Base-by-base conservation (phyloP, 2,113 vertebrate species). In the Capra hircus region DNA sequence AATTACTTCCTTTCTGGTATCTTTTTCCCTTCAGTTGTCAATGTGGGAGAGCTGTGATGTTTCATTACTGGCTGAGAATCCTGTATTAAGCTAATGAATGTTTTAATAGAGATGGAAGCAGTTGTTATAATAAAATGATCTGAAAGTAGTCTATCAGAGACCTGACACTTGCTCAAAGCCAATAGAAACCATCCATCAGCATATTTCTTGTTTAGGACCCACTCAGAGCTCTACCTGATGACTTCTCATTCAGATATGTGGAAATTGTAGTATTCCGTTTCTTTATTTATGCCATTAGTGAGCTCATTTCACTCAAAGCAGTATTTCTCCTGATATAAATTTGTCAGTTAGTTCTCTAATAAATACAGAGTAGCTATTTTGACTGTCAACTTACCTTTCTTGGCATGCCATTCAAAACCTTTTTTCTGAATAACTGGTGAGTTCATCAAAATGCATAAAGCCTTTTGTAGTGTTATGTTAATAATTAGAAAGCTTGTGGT, bases 301-400 rank as follows among this genome's bases (percentile, higher is more conserved):
- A 98, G 92, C 97, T 83, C 67, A 84, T 97, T 98, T 98, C 28
- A 92, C 96, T 91, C 84, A 78, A 82, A 96, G 60, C 95, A 98
- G 95, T 97, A 95, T 98, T 97, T 98, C 96, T 98, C 96, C 4
- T 96, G 95, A 98, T 98, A 64, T 0, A 91, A 97, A 84, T 98
- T 98, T 97, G 98, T 97, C 95, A 98, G 95, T 71, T 98, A 85
- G 96, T 97, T 98, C 97, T 88, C 96, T 99, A 98, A 98, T 98
- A 98, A 98, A 98, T 96, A 98, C 28, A 94, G 93, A 97, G 96
- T 80, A 97, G 27, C 86, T 97, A 88, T 94, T 98, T 98, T 93
- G 98, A 80, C 97, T 99, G 94, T 98, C 98, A 98, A 96, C 92
- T 97, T 94, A 94, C 94, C 88, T 78, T 85, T 96, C 91, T 33